Percentiles rank a stretch among this genome's conserved stretches.
Conservation (phyloP, 2,888 invertebrate species). For the Pyrochroa serraticornis region DNA sequence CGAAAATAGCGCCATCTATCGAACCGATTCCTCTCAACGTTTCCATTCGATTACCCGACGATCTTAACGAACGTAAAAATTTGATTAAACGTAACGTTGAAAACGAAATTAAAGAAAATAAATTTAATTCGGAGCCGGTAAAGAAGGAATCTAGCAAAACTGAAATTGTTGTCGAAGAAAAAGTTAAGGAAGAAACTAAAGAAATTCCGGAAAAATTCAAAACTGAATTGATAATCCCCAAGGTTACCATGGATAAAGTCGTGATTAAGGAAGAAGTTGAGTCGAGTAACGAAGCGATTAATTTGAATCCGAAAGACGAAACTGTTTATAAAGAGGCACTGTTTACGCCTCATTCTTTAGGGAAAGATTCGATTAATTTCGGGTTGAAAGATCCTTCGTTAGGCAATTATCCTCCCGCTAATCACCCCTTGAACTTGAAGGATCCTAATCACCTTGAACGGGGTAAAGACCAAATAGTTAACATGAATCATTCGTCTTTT, state of each 20-base stretch:
- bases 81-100: conserved; percentile 54
- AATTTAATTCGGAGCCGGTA: conserved; percentile 41
- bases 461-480: conserved; percentile 48
- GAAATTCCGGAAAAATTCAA: conserved; percentile 59
- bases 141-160: conserved; percentile 49
- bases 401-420: conserved; percentile 31
- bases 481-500: conserved; percentile 49
- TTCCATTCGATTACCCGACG: conserved; percentile 56
- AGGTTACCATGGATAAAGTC: conserved; percentile 63
- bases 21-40: conserved; percentile 54
- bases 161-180: conserved; percentile 42
- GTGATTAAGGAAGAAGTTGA: conserved; percentile 54
- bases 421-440: conserved; percentile 44
- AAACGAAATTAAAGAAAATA: conserved; percentile 43
- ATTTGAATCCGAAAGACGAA: conserved; percentile 43
- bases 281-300: conserved; percentile 48
- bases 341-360: conserved; percentile 48
- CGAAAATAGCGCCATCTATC: conserved; percentile 10
- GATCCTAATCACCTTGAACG: conserved; percentile 38
- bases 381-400: conserved; percentile 47
- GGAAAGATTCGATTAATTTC: conserved; percentile 47
- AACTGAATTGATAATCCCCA: conserved; percentile 69
- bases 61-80: conserved; percentile 56
- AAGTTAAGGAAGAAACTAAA: conserved; percentile 41
- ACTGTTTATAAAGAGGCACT: conserved; percentile 44